phyloP scores from a whole-genome alignment of 2,113 vertebrate genomes.

The Podiceps cristatus region DNA sequence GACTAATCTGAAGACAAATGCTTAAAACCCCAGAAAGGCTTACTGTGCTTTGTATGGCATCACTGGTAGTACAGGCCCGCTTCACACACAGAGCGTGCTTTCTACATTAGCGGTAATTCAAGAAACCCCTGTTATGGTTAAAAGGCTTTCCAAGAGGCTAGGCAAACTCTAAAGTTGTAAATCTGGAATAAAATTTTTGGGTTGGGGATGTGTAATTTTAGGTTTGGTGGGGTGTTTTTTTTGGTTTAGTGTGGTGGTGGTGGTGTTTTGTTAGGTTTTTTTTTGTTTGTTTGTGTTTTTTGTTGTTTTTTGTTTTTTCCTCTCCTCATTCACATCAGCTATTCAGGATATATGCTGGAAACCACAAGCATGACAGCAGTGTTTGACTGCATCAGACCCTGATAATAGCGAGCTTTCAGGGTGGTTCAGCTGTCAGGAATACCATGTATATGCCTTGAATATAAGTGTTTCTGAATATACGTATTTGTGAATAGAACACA shows the following conservation, averaged over 20 bases:
- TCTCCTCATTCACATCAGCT: neutral
- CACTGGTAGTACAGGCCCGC: neutral
- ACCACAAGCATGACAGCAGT: neutral
- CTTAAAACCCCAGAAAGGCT: neutral
- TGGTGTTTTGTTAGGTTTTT: no score
- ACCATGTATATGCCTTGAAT: neutral
- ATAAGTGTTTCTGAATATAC: neutral
- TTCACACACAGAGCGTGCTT: fast-evolving
- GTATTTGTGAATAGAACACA: neutral
- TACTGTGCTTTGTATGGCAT: neutral
- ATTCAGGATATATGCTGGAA: neutral
- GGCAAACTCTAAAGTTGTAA: neutral
- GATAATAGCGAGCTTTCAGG: neutral
- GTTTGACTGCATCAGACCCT: neutral
- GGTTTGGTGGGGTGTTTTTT: neutral
- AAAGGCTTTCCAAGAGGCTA: neutral
- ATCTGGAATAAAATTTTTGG: neutral
- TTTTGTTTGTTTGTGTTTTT: neutral
- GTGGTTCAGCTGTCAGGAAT: neutral
- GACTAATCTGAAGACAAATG: neutral
- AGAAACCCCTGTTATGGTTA: neutral
- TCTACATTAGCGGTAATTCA: neutral
- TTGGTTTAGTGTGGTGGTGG: no score
- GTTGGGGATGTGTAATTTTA: fast-evolving
- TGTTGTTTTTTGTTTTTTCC: neutral